Evolutionary conservation across 2,113 vertebrate genomes (phyloP), one percentile per base, ranked within the genome.

Genomic region (Delphinus delphis): DNA sequence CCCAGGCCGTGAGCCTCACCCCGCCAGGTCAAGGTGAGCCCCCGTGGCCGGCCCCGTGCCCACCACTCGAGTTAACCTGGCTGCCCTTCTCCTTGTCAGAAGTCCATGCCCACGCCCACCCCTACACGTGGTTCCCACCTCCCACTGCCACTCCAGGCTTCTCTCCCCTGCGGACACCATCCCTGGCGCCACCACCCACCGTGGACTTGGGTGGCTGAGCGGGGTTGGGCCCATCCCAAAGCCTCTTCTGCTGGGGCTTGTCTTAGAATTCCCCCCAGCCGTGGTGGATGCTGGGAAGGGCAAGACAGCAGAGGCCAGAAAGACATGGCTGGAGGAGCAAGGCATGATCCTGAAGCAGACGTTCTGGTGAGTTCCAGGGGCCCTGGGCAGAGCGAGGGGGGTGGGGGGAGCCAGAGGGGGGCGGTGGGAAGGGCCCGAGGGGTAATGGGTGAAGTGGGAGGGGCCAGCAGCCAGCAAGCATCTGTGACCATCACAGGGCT

Each of bases 321-420:
- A 99, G 96, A 94, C 98, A 0, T 99, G 99, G 99, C 98, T 99
- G 84, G 99, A 99, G 90, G 99, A 99, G 94, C 99, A 99, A 91
- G 98, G 96, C 92, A 98, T 99, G 93, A 98, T 99, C 96, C 98
- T 99, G 90, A 99, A 99, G 96, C 99, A 99, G 98, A 99, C 99
- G 0, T 99, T 99, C 98, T 99, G 99, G 99, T 99, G 93, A 98
- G 98, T 41, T 2, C 26, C 3, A 0, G 15, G 63, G 44, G 21
- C 58, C 1, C 1, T 12, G 28, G 53, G 21, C 15, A 2, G 67
- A 5, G 67, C 0, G 1, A 9, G 7, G 8, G 26, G 50, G 5
- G 62, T 11, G 62, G 6, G 38, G 60, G 44, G 1, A 14, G 50
- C 31, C 2, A 0, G 44, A 0, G 36, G 60, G 47, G 55, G 44